phyloP scores from a whole-genome alignment of 1,140 invertebrate species.

The Reticulitermes speratus region DNA sequence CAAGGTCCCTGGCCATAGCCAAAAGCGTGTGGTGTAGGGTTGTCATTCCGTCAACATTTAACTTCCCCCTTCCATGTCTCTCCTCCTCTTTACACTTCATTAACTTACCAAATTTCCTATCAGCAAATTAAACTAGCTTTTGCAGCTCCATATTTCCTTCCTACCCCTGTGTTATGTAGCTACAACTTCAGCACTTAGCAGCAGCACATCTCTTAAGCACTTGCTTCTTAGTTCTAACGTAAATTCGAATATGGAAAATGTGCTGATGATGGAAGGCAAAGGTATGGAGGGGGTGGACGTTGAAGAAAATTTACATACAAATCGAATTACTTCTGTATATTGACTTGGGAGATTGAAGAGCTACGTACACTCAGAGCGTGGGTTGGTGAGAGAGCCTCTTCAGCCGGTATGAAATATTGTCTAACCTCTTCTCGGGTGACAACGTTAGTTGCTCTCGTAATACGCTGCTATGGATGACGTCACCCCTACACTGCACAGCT shows the following conservation, averaged over 20 bases:
- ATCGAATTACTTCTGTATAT: constrained; percentile 37
- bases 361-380: neutral
- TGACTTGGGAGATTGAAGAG: constrained; percentile 36
- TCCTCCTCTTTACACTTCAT: constrained; percentile 26
- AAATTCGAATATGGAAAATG: neutral
- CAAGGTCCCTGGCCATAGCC: too few species aligned
- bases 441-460: neutral
- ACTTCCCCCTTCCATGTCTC: neutral
- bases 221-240: constrained; percentile 9
- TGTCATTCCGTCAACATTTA: neutral
- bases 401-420: neutral
- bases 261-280: neutral
- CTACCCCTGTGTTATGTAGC: neutral
- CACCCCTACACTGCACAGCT: too few species aligned
- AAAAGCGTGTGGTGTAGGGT: neutral
- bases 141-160: constrained; percentile 24
- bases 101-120: constrained; percentile 34
- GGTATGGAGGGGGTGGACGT: neutral
- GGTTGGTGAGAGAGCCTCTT: neutral
- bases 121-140: constrained; percentile 27
- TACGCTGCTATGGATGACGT: too few species aligned
- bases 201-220: neutral
- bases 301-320: constrained; percentile 36
- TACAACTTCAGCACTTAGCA: neutral
- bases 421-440: neutral